A percentile compares a stretch with the other conserved stretches of the same genome.
Conservation (phyloP, 1,140 invertebrate genomes). For the Schlechtendalia chinensis region DNA sequence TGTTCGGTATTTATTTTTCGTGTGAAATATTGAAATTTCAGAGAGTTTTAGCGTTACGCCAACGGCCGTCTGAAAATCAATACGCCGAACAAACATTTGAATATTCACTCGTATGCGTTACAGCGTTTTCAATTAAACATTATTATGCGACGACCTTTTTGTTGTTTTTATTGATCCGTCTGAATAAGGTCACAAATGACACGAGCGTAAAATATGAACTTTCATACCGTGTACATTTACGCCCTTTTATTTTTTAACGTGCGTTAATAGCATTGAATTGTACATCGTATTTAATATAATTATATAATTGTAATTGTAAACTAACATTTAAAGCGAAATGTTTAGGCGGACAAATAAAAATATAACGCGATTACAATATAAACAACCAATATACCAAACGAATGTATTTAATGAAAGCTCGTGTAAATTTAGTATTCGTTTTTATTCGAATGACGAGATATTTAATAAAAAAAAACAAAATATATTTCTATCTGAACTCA, state of each 20-base stretch:
- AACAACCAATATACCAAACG: neutral
- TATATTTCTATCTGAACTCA: too few species aligned
- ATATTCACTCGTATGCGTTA: neutral
- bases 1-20: too few species aligned
- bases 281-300: too few species aligned
- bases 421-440: too few species aligned
- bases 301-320: neutral
- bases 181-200: neutral
- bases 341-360: neutral
- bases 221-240: neutral
- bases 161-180: constrained; percentile 22
- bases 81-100: too few species aligned
- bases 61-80: too few species aligned
- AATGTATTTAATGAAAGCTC: too few species aligned
- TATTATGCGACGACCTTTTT: neutral
- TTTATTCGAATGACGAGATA: too few species aligned
- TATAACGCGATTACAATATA: neutral
- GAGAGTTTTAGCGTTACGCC: too few species aligned
- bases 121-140: constrained; percentile 4
- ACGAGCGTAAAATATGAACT: neutral
- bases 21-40: too few species aligned
- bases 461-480: too few species aligned
- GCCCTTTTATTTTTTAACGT: neutral
- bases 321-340: neutral
- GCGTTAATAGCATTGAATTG: neutral